Evolutionary conservation across 2,797 vertebrate genomes (phyloP), one percentile per base, ranked within the genome.

Genomic region (Pipistrellus kuhlii): DNA sequence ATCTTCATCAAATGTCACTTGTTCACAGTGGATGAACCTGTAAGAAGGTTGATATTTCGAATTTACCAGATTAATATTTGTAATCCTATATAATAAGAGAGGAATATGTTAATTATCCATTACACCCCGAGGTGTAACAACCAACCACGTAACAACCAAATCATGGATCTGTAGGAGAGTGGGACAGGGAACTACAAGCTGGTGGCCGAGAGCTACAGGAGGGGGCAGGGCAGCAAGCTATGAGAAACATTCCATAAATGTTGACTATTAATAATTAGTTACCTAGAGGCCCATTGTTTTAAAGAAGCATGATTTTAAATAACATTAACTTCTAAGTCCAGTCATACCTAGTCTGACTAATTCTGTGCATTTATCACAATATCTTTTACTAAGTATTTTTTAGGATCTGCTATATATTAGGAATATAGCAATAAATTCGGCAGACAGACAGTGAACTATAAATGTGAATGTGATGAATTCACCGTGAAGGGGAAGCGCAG

Each of bases 221-320:
- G 21, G 8, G 6, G 51, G 51, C 17, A 51, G 51, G 51, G 51
- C 51, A 51, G 51, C 51, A 51, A 51, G 51, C 51, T 51, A 51
- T 51, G 15, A 51, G 38, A 41, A 41, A 41, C 38, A 41, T 41
- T 6, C 38, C 38, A 41, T 41, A 41, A 41, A 41, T 41, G 38
- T 41, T 38, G 38, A 38, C 38, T 38, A 38, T 38, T 38, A 38
- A 38, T 38, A 35, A 38, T 41, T 41, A 41, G 38, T 41, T 41
- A 41, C 6, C 38, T 41, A 41, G 38, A 41, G 38, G 38, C 38
- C 38, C 38, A 41, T 41, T 41, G 48, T 94, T 59, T 87, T 73
- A 46, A 96, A 80, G 30, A 96, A 69, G 38, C 10, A 48, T 9
- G 23, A 46, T 84, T 87, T 72, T 69, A 38, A 51, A 81, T 27